Conservation (phyloP, 2,888 invertebrate genomes). For the Bruchidius siliquastri region DNA sequence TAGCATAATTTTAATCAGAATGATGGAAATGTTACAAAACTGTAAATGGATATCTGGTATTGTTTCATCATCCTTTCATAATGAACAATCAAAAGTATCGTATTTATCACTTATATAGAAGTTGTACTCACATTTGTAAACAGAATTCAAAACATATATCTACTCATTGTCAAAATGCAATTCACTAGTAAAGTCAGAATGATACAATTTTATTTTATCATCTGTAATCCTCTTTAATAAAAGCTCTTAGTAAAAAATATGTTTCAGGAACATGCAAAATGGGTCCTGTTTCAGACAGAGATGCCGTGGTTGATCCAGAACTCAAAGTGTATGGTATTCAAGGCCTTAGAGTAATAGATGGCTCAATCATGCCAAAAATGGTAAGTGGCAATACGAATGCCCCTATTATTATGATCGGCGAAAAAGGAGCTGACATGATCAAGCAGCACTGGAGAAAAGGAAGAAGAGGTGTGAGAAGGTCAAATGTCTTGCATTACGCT, state of each 20-base stretch:
- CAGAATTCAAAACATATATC: too few species aligned
- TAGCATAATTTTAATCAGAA: too few species aligned
- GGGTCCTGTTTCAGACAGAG: slow-evolving; percentile 82
- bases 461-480: background rate
- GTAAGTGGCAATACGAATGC: slow-evolving; percentile 86
- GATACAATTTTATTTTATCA: too few species aligned
- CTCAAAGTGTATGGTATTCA: slow-evolving; percentile 74
- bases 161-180: too few species aligned
- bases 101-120: too few species aligned
- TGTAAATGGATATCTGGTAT: too few species aligned
- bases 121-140: too few species aligned
- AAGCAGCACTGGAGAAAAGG: slow-evolving; percentile 66
- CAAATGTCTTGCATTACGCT: background rate
- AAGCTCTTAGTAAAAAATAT: background rate
- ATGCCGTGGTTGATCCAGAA: slow-evolving; percentile 78
- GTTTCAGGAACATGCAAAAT: slow-evolving; percentile 73
- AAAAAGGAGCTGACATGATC: slow-evolving; percentile 84
- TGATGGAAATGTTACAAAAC: too few species aligned
- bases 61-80: too few species aligned
- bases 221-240: too few species aligned
- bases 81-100: too few species aligned
- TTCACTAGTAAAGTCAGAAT: too few species aligned
- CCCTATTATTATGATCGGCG: slow-evolving; percentile 84
- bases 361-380: slow-evolving; percentile 80
- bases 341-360: slow-evolving; percentile 76